A percentile compares a stretch with the other conserved stretches of the same genome.
phyloP scores from a whole-genome alignment of 1,140 invertebrate species.

The Belonocnema kinseyi region DNA sequence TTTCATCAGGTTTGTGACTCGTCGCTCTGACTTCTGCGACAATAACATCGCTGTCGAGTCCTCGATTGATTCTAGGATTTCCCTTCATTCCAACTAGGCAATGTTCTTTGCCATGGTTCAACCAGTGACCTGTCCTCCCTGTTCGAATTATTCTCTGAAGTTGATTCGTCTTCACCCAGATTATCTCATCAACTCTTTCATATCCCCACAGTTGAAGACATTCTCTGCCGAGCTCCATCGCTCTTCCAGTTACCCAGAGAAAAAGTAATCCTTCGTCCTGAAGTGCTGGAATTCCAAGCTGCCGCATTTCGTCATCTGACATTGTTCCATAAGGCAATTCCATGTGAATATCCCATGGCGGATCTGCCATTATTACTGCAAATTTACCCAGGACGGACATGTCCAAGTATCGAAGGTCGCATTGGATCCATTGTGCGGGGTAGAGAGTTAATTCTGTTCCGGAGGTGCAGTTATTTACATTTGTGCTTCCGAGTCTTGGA shows the following conservation, averaged over 20 bases:
- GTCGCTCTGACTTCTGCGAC: conserved; percentile 98
- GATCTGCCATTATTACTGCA: conserved; percentile 96
- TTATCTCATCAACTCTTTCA: conserved; percentile 96
- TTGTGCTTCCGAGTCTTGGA: conserved; percentile 49
- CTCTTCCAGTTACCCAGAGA: conserved; percentile 97
- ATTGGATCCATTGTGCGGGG: conserved; percentile 97
- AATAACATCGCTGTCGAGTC: conserved; percentile 98
- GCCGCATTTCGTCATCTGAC: conserved; percentile 99
- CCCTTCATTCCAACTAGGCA: conserved; percentile 98
- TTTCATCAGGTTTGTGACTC: conserved; percentile 98
- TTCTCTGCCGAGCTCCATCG: conserved; percentile 97
- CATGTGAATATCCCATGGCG: conserved; percentile 99
- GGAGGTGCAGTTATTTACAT: conserved; percentile 46
- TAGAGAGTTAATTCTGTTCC: conserved; percentile 80
- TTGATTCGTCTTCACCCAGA: conserved; percentile 99
- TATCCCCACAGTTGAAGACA: conserved; percentile 96
- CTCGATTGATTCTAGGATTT: conserved; percentile 92
- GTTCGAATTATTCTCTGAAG: conserved; percentile 97
- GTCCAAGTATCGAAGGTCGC: conserved; percentile 95
- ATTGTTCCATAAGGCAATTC: conserved; percentile 99
- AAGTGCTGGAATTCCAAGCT: conserved; percentile 87
- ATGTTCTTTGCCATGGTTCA: conserved; percentile 99
- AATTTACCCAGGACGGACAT: conserved; percentile 97
- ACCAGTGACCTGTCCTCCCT: conserved; percentile 97
- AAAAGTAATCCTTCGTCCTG: conserved; percentile 98